A percentile compares a stretch with the other conserved stretches of the same genome.
Evolutionary conservation across 2,888 invertebrate genomes (phyloP).

Genomic region (Ganaspis brasiliensis): DNA sequence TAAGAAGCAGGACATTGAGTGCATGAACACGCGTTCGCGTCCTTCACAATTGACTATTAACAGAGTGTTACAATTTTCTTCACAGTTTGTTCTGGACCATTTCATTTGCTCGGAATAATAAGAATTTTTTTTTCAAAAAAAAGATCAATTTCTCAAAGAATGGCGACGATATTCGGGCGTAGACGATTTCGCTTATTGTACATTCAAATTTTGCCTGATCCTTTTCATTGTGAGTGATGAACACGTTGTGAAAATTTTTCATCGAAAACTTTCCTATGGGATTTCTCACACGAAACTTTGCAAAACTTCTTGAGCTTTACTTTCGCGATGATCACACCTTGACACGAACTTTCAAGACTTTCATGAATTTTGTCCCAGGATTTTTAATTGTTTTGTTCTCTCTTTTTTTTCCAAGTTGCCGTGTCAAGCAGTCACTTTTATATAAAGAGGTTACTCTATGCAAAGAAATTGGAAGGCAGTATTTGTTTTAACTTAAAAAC

Average conservation of each 20-base stretch:
- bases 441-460: slow-evolving; percentile 29
- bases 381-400: background rate
- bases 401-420: too few relatives aligned
- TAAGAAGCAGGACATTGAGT: slow-evolving; percentile 34
- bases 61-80: background rate
- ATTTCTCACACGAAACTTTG: slow-evolving; percentile 8
- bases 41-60: background rate
- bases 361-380: background rate
- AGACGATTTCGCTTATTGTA: slow-evolving; percentile 21
- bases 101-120: background rate
- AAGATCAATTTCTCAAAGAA: slow-evolving; percentile 7
- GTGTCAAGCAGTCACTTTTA: slow-evolving; percentile 6
- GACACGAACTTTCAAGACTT: background rate
- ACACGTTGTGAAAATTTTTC: slow-evolving; percentile 12
- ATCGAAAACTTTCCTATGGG: background rate
- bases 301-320: background rate
- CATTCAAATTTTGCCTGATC: slow-evolving; percentile 14
- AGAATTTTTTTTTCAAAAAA: background rate
- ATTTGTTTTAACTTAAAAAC: slow-evolving; percentile 36
- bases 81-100: background rate
- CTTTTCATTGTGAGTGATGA: slow-evolving; percentile 12
- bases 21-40: slow-evolving; percentile 15
- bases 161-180: slow-evolving; percentile 28
- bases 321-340: background rate
- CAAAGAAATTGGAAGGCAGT: slow-evolving; percentile 24